Conservation (phyloP, 2,113 vertebrate genomes). For the Neodontobutis hainanensis region DNA sequence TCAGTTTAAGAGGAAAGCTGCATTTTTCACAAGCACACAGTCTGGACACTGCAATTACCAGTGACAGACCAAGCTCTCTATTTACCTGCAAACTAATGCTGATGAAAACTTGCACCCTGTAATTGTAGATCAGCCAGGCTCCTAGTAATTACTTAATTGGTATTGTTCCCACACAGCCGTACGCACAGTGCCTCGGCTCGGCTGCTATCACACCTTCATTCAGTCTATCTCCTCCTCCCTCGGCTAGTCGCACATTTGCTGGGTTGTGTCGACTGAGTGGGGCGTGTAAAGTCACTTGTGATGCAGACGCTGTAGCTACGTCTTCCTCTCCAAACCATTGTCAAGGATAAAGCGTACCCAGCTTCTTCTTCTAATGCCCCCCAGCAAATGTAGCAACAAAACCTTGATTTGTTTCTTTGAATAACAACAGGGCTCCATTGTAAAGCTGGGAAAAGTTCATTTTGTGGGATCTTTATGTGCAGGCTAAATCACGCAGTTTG, state of each 20-base stretch:
- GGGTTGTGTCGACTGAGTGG: conserved; percentile 31
- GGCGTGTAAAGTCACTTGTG: conserved; percentile 48
- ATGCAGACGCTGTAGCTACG: conserved; percentile 57
- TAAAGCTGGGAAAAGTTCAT: conserved; percentile 21
- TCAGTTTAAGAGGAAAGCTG: conserved; percentile 21
- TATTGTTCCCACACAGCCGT: conserved; percentile 39
- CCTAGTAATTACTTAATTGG: conserved; percentile 71
- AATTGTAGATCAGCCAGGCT: conserved; percentile 61
- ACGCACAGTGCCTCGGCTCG: conserved; percentile 17
- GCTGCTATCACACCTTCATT: conserved; percentile 40
- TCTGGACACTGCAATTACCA: conserved; percentile 58
- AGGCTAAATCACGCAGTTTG: conserved; percentile 2
- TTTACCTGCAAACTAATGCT: conserved; percentile 65
- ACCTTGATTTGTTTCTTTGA: conserved; percentile 32
- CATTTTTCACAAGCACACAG: conserved; percentile 33
- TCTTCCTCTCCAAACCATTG: conserved; percentile 45
- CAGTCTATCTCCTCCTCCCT: conserved; percentile 43
- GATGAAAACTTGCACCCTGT: conserved; percentile 58
- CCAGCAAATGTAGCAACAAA: conserved; percentile 23
- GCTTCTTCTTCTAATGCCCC: conserved; percentile 11
- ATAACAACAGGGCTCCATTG: conserved; percentile 1
- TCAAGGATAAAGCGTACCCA: conserved; percentile 54
- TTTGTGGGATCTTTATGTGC: conserved; percentile 16
- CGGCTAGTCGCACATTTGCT: conserved; percentile 12
- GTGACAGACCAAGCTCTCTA: conserved; percentile 51